Evolutionary conservation across 2,797 vertebrate species (phyloP).

Genomic region (Ispidina picta): DNA sequence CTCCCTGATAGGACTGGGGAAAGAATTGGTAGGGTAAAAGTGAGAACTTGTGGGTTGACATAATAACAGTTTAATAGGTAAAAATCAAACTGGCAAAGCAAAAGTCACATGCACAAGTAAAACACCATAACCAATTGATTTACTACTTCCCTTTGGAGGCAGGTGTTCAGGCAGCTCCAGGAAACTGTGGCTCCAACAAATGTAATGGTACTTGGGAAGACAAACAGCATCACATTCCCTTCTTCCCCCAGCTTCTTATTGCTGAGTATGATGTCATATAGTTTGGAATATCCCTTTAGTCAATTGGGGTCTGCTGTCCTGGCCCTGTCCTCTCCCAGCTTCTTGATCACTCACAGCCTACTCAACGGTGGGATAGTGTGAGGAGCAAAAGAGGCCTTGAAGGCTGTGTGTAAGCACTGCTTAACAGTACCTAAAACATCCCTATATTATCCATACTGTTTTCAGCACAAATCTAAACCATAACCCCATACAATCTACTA

Average conservation of each 20-base stretch:
- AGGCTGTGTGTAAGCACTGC: background rate
- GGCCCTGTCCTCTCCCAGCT: background rate
- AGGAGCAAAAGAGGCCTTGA: background rate
- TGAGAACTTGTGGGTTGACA: background rate
- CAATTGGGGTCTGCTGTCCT: background rate
- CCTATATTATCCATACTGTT: background rate
- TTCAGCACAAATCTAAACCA: background rate
- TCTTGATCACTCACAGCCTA: background rate
- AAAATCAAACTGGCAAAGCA: background rate
- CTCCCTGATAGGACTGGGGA: too few species aligned
- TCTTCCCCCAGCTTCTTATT: background rate
- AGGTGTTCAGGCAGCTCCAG: background rate
- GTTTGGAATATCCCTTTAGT: background rate
- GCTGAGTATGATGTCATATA: too few species aligned
- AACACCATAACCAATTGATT: background rate
- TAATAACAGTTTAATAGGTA: background rate
- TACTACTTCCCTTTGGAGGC: background rate
- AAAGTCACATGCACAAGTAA: background rate
- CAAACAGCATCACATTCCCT: background rate
- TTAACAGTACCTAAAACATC: background rate
- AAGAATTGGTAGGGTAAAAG: background rate
- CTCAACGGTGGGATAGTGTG: background rate
- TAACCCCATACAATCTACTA: background rate
- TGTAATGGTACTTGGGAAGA: background rate
- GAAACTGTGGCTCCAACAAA: background rate